phyloP scores from a whole-genome alignment of 2,888 invertebrate species.

The Netelia virgata region DNA sequence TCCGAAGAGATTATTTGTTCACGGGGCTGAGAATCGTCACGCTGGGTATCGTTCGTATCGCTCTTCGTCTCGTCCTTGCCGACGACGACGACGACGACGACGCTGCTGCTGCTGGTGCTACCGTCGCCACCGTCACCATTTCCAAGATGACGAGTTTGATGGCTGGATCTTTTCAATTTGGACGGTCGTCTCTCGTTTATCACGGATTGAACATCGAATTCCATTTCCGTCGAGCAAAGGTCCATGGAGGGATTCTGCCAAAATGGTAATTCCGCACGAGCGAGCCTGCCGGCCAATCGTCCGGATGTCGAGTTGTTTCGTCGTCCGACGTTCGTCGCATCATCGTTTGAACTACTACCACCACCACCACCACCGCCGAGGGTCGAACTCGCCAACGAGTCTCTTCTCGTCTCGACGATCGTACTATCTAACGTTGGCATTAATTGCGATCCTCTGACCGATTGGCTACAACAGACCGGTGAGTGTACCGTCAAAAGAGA shows the following conservation, averaged over 20 bases:
- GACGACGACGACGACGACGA: slow-evolving; percentile 11
- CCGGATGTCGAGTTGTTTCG: slow-evolving; percentile 33
- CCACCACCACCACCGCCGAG: no score
- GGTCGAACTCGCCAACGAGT: neutral
- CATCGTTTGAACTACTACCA: no score
- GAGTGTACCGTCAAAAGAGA: slow-evolving; percentile 44
- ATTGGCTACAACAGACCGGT: slow-evolving; percentile 38
- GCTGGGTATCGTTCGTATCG: no score
- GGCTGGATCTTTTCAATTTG: slow-evolving; percentile 74
- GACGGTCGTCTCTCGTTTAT: slow-evolving; percentile 83
- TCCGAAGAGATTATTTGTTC: slow-evolving; percentile 30
- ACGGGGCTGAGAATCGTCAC: no score
- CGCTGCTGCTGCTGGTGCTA: neutral
- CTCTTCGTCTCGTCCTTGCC: no score
- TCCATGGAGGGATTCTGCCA: slow-evolving; percentile 41
- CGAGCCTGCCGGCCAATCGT: slow-evolving; percentile 53
- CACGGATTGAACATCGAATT: slow-evolving; percentile 82
- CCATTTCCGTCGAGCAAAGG: slow-evolving; percentile 59
- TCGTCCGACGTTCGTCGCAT: slow-evolving; percentile 21
- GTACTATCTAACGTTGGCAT: neutral
- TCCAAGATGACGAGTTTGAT: slow-evolving; percentile 24
- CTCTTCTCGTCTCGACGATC: slow-evolving; percentile 21
- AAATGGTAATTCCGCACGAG: slow-evolving; percentile 9
- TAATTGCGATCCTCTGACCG: slow-evolving; percentile 49
- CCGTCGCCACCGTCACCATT: slow-evolving; percentile 28